These are phyloP conservation scores for Riparia riparia DNA, from an alignment of 2,113 vertebrate species.

Conservation along the genomic window DNA sequence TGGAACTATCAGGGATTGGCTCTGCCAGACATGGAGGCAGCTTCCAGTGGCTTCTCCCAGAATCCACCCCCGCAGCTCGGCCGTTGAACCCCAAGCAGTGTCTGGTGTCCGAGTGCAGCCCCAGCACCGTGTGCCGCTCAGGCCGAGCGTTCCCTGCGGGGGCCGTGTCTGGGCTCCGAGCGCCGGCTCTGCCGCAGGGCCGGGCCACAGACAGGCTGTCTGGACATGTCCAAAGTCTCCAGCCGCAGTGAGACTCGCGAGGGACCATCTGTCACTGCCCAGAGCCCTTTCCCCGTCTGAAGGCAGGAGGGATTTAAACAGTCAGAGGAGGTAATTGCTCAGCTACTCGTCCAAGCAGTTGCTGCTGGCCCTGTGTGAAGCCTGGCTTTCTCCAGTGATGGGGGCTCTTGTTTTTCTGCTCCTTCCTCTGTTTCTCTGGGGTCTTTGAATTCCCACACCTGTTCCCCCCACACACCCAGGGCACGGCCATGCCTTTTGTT, in stretches of 20 bases:
- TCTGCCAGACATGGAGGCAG: too few species aligned
- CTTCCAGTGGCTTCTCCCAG: neutral
- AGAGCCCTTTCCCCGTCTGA: neutral
- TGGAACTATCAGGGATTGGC: too few species aligned
- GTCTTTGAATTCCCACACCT: neutral
- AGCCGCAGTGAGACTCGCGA: neutral
- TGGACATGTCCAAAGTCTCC: neutral
- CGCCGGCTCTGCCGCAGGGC: neutral
- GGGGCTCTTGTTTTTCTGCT: neutral
- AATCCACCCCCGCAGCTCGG: neutral
- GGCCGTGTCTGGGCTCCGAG: neutral
- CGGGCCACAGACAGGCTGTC: neutral
- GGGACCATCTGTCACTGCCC: constrained; percentile 53
- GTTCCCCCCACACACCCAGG: rapidly evolving
- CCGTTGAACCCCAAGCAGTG: rapidly evolving
- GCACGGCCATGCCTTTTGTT: neutral
- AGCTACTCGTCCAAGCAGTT: neutral
- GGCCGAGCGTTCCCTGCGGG: neutral
- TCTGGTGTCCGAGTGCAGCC: neutral
- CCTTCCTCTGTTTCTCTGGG: neutral
- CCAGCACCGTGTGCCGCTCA: neutral
- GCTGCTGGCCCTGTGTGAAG: neutral
- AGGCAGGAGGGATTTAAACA: neutral
- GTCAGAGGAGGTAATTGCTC: constrained; percentile 37
- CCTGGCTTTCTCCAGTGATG: neutral